Evolutionary conservation across 2,113 vertebrate genomes (phyloP), one percentile per base, ranked within the genome.

Genomic region (Grammomys surdaster): DNA sequence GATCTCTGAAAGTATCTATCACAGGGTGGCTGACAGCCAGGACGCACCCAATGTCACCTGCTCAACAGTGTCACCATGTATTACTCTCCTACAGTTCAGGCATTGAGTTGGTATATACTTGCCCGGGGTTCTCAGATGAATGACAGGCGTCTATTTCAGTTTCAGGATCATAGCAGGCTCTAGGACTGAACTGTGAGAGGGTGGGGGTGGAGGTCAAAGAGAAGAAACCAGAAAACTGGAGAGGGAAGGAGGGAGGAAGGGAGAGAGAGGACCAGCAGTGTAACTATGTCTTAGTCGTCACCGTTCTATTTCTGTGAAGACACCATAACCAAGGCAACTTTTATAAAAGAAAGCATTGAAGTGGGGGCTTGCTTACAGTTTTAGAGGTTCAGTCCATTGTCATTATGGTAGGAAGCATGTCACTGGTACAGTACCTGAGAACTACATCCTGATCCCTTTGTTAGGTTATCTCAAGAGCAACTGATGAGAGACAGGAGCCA

Each of bases 71-170:
- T 24, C 9, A 81, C 51, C 69, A 17, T 0, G 69, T 82, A 17
- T 1, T 24, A 19, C 13, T 67, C 9, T 63, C 33, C 69, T 19
- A 1, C 1, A 4, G n/a, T 43, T 33, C 72, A 40, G 82, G 58
- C 33, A 6, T 19, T 2, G 14, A 13, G 10, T 2, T 4, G 24
- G 3, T 11, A 9, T 0, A 7, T 14, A 20, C 43, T 56, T 24
- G n/a, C 54, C 54, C 69, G 1, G 0, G 70, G 43, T 65, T 48
- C 54, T 84, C 7, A 4, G 2, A 26, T 63, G 81, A 54, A 6
- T 9, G 3, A 5, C 7, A 1, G 0, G 22, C 7, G 43, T 65
- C 17, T 36, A 1, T 10, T 40, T 65, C 90, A 60, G n/a, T 10
- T 0, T 48, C 36, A 48, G 40, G 20, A 17, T 43, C 13, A 40